Percentiles rank a stretch among this genome's conserved stretches.
Evolutionary conservation across 2,113 vertebrate species (phyloP).

Genomic region (Rallus limicola): DNA sequence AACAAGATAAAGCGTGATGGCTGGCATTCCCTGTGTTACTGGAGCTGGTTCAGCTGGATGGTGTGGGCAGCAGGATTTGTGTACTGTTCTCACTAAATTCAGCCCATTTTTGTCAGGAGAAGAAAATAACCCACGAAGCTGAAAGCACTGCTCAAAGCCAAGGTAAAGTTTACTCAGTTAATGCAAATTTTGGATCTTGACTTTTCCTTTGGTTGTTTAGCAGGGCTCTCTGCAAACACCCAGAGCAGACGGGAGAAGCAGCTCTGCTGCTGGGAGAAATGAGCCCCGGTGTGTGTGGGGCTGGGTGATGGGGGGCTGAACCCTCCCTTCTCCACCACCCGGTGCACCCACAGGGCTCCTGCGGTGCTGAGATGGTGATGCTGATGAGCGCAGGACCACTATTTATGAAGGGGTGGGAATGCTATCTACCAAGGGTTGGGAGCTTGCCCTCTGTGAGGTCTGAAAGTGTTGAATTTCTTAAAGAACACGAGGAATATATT

Average conservation of each 20-base stretch:
- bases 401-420: too few relatives aligned
- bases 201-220: background rate
- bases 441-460: background rate
- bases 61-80: background rate
- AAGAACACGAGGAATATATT: accelerated
- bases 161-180: constrained; percentile 1
- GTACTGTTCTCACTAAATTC: background rate
- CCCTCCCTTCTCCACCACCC: background rate
- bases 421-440: background rate
- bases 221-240: accelerated
- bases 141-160: background rate
- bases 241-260: background rate
- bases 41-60: background rate
- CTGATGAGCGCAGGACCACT: too few relatives aligned
- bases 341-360: too few relatives aligned
- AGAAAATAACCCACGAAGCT: background rate
- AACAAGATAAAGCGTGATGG: background rate
- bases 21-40: background rate
- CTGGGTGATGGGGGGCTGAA: background rate
- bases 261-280: background rate
- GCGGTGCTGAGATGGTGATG: too few relatives aligned
- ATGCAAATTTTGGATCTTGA: background rate
- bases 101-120: background rate
- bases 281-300: accelerated
- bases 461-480: too few relatives aligned